Evolutionary conservation across 2,888 invertebrate genomes (phyloP).

Genomic region (Hipparchia sbordonii): DNA sequence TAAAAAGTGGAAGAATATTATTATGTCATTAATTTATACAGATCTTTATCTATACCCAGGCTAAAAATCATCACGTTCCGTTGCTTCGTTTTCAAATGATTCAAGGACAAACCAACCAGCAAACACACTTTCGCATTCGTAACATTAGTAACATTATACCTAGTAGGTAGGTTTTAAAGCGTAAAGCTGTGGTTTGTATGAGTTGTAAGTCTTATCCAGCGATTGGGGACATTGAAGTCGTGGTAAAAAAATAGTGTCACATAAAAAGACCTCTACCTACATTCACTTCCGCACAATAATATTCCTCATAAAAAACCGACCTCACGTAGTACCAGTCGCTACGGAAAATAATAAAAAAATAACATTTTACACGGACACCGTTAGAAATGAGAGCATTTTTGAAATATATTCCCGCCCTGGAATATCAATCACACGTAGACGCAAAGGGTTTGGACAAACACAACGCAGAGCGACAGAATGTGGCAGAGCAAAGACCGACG

Average conservation of each 20-base stretch:
- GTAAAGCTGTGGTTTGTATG: too few species aligned
- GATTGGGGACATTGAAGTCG: background rate
- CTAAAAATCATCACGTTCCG: too few species aligned
- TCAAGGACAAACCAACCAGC: too few species aligned
- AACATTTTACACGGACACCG: constrained; percentile 8
- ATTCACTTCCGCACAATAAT: constrained; percentile 14
- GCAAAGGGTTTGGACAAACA: background rate
- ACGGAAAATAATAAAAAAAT: background rate
- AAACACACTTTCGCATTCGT: too few species aligned
- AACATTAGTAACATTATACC: too few species aligned
- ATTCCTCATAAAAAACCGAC: constrained; percentile 13
- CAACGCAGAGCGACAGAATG: background rate
- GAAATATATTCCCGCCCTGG: constrained; percentile 2
- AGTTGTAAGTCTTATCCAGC: too few species aligned
- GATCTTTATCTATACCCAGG: too few species aligned
- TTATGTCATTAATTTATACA: too few species aligned
- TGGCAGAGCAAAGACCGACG: too few species aligned
- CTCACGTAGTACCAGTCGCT: constrained; percentile 3
- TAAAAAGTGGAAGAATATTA: too few species aligned
- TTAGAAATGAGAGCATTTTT: constrained; percentile 7
- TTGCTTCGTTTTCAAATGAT: too few species aligned
- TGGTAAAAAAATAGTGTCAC: background rate
- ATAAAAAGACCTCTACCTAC: background rate
- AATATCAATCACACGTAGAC: constrained; percentile 14
- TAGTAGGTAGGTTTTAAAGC: too few species aligned